Percentiles rank a stretch among this genome's conserved stretches.
phyloP scores from a whole-genome alignment of 2,888 invertebrate species.

The Lepas anatifera region DNA sequence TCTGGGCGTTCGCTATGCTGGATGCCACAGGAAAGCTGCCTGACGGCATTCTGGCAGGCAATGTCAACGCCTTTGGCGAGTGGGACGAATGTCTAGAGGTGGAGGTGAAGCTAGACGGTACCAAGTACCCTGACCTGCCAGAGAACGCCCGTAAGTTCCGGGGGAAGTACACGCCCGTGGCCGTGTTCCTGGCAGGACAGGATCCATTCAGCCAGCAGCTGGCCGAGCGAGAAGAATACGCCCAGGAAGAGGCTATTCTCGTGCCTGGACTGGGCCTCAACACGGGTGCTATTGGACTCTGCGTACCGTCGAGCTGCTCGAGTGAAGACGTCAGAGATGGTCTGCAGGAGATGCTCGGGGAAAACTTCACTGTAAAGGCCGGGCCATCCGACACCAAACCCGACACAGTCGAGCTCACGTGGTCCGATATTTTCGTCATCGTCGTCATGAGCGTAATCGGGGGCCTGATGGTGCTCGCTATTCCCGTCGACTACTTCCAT shows the following conservation, averaged over 20 bases:
- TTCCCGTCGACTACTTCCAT: background rate
- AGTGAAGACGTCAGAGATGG: background rate
- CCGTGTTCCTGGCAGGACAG: too few species aligned
- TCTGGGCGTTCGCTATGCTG: too few species aligned
- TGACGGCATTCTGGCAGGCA: slow-evolving; percentile 36
- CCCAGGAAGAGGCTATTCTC: background rate
- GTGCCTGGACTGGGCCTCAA: background rate
- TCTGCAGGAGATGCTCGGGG: background rate
- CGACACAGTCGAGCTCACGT: background rate
- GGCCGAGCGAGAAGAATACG: too few species aligned
- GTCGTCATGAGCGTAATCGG: background rate
- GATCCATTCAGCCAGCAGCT: too few species aligned
- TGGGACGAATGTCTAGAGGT: slow-evolving; percentile 36
- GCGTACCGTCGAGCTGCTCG: background rate
- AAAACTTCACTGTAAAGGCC: background rate
- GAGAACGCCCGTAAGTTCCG: background rate
- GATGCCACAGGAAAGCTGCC: slow-evolving; percentile 40
- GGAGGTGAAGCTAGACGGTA: background rate
- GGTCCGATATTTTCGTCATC: background rate
- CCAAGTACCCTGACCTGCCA: background rate
- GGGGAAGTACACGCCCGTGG: background rate
- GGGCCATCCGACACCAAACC: background rate
- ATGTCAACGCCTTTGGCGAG: slow-evolving; percentile 37
- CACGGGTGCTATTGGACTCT: background rate
- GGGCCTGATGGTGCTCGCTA: background rate